Base-by-base conservation (phyloP, 2,797 vertebrate genomes). In the Thunnus albacares region DNA sequence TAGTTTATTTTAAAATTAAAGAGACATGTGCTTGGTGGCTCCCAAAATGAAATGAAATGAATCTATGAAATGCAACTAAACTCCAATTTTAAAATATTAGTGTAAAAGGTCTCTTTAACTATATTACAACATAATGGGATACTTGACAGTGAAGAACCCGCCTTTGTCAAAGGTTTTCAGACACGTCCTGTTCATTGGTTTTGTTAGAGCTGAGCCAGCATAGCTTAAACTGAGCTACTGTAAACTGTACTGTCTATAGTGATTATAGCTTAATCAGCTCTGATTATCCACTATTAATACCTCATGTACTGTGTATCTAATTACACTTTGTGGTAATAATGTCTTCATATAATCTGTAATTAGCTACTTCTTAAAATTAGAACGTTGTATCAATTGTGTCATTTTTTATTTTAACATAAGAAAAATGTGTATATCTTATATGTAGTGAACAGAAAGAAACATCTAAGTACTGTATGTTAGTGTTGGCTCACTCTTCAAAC, bases 201-300 rank as follows among this genome's bases (percentile, higher is more conserved):
- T 47, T 5, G 1, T 35, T 20, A 49, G 20, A 65, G 38, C 30
- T 41, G 11, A 72, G 56, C 12, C 61, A 35, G 20, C 52, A n/a
- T 22, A 70, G 33, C 18, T 51, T 30, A 62, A 49, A 64, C 35
- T 22, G 49, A 61, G 15, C 28, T 12, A 53, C 15, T 49, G 49
- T 28, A 18, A 4, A 53, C 15, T 49, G 49, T 28, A 18, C 5
- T 51, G 17, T 8, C 18, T 51, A 51, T 2, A 3, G 14, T 77
- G 58, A 76, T 64, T 72, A 68, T 56, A 65, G 22, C 14, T 59
- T 66, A 82, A 74, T 74, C 35, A 58, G n/a, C 28, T 22, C 33
- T 58, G 33, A 82, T 80, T 33, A 43, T 63, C 20, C 57, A 6
- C 14, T 33, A 79, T 61, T 53, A 74, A 33, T 49, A 55, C 49